phyloP scores from a whole-genome alignment of 1,140 invertebrate species.

The Trypoxylus dichotomus region DNA sequence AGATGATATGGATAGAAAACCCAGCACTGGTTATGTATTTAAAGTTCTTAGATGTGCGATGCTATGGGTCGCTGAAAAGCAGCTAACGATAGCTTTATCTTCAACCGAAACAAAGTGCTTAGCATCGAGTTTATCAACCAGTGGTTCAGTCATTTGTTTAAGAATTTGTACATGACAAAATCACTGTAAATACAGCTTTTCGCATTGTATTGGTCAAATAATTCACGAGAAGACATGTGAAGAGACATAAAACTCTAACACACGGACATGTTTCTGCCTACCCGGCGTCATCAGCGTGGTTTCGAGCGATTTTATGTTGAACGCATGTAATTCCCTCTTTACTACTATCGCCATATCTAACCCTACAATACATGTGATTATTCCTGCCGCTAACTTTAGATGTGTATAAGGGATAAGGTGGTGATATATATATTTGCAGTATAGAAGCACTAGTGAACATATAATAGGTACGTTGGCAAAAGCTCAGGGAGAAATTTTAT shows the following conservation, averaged over 20 bases:
- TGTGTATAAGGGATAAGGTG: conserved; percentile 35
- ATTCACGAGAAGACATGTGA: too few relatives aligned
- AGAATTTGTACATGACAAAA: conserved; percentile 20
- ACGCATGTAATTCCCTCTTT: too few relatives aligned
- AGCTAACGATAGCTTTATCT: conserved; percentile 45
- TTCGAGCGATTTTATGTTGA: too few relatives aligned
- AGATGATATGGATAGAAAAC: conserved; percentile 48
- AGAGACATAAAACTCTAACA: too few relatives aligned
- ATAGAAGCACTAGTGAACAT: neutral
- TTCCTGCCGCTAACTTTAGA: too few relatives aligned
- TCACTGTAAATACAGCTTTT: too few relatives aligned
- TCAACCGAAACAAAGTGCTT: conserved; percentile 49
- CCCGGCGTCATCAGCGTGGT: too few relatives aligned
- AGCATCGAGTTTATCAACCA: conserved; percentile 34
- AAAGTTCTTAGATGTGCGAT: conserved; percentile 36
- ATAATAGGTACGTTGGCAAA: conserved; percentile 3
- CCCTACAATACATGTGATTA: too few relatives aligned
- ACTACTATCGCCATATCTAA: too few relatives aligned
- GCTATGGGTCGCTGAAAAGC: conserved; percentile 37
- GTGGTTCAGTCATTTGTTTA: conserved; percentile 42
- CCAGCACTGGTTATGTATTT: conserved; percentile 51
- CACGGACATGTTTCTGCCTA: too few relatives aligned
- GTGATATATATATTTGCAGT: conserved; percentile 6
- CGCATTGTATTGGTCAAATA: too few relatives aligned
- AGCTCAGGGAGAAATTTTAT: neutral